Base-by-base conservation (phyloP, 2,888 invertebrate species). In the Thelaira solivaga region DNA sequence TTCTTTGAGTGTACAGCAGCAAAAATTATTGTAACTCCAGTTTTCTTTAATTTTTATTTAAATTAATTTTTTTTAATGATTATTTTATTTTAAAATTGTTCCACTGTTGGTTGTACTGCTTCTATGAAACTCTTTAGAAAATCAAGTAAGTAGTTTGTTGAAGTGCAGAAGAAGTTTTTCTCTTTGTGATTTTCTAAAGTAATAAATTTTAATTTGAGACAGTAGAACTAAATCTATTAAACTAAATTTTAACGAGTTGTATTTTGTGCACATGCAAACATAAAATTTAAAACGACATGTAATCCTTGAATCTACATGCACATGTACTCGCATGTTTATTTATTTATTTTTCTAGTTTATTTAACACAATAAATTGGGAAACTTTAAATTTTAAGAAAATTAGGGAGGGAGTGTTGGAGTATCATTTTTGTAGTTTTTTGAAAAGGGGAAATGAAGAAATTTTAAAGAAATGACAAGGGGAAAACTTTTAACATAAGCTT, bases 171-270 rank as follows among this genome's bases (percentile, higher is more conserved):
- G 41, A 34, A 69, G 64, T 76, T 69, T 36, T 41, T 34, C 43
- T 67, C 43, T 64, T 74, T 78, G 69, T 74, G 74, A 74, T 65
- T 74, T 77, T 78, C 69, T 31, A 65, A 74, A 47, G 69, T 45
- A 78, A 78, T 78, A 78, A 78, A 78, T 78, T 73, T 74, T 39
- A 64, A 69, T 74, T 62, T 51, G 18, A 72, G 67, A 64, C 64
- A 69, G 39, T 43, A 47, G 16, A 64, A 62, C 26, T 59, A 65
- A 65, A 74, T 78, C 78, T 78, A 78, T 78, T 78, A 74, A 74
- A 74, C 26, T 49, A 69, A 73, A 69, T 69, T 74, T 78, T 69
- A 73, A 78, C 68, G 53, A 78, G 78, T 61, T 55, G 62, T 45
- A 53, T 45, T 47, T 34, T 64, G 53, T 62, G 18, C 71, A 72